Conservation (phyloP, 2,888 invertebrate species). For the Limnephilus rhombicus region DNA sequence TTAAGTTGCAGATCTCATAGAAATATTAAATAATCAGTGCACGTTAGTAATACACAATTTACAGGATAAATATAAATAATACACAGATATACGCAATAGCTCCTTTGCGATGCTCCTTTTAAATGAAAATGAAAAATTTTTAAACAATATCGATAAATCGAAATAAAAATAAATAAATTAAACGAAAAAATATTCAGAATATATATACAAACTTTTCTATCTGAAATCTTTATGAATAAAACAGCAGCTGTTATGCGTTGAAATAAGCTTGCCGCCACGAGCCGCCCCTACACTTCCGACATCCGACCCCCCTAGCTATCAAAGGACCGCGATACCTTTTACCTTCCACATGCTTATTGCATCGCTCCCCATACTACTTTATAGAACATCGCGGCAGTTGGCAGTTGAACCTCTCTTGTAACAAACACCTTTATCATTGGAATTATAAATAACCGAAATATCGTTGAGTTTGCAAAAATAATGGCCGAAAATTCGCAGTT, state of each 20-base stretch:
- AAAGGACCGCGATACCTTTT: conserved; percentile 1
- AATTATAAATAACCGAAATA: neutral
- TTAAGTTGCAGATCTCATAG: too few species aligned
- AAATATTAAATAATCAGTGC: too few species aligned
- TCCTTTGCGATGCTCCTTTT: too few species aligned
- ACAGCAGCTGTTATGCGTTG: neutral
- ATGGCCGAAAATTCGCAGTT: neutral
- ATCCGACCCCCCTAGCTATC: conserved; percentile 37
- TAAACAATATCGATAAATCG: too few species aligned
- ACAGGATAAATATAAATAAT: too few species aligned
- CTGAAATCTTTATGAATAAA: neutral
- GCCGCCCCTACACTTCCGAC: conserved; percentile 45
- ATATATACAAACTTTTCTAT: too few species aligned
- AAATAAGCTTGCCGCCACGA: neutral
- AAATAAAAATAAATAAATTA: too few species aligned
- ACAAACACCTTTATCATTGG: neutral
- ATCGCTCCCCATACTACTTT: neutral
- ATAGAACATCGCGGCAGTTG: neutral
- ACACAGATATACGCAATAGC: too few species aligned
- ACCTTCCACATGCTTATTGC: neutral
- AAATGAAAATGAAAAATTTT: too few species aligned
- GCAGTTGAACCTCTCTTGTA: neutral
- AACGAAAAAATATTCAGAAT: too few species aligned
- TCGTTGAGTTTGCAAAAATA: neutral
- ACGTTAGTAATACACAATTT: too few species aligned